phyloP scores from a whole-genome alignment of 2,888 invertebrate species.

The Dendrolimus houi region DNA sequence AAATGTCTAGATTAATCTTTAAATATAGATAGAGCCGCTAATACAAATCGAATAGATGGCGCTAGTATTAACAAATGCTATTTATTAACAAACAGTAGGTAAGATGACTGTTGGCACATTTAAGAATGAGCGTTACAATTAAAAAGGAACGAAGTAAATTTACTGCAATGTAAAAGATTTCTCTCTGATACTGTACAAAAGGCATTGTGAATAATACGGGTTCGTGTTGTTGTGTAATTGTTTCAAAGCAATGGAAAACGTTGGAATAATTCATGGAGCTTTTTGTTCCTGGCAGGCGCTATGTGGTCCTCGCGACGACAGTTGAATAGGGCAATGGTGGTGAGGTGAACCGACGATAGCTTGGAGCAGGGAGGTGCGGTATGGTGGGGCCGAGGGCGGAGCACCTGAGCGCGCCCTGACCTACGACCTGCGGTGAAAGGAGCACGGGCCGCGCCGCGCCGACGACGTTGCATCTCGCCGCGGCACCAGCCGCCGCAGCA shows the following conservation, averaged over 20 bases:
- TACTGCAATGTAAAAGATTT: not conserved
- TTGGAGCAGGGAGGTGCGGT: conserved; percentile 21
- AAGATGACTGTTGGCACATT: no score
- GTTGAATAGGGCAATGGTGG: conserved; percentile 70
- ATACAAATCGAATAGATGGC: no score
- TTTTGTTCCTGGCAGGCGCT: conserved; percentile 57
- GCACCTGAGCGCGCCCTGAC: conserved; percentile 76
- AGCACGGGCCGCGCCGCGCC: conserved; percentile 40
- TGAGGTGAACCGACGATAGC: conserved; percentile 37
- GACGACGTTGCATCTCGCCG: conserved; percentile 56
- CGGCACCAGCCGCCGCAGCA: conserved; percentile 16
- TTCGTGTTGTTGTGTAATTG: conserved; percentile 70
- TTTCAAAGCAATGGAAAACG: conserved; percentile 56
- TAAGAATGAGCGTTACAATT: no score
- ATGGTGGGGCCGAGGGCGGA: conserved; percentile 54
- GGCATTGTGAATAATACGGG: conserved; percentile 57
- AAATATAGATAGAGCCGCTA: no score
- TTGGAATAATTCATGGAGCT: conserved; percentile 70
- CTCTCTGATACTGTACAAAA: conserved; percentile 48
- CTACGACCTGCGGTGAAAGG: conserved; percentile 75
- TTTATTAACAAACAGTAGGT: no score
- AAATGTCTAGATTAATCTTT: no score
- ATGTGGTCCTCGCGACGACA: conserved; percentile 59
- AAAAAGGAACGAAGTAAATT: no score
- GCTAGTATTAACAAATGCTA: no score